Conservation (phyloP, 1,140 invertebrate species). For the Lordiphosa mommai region DNA sequence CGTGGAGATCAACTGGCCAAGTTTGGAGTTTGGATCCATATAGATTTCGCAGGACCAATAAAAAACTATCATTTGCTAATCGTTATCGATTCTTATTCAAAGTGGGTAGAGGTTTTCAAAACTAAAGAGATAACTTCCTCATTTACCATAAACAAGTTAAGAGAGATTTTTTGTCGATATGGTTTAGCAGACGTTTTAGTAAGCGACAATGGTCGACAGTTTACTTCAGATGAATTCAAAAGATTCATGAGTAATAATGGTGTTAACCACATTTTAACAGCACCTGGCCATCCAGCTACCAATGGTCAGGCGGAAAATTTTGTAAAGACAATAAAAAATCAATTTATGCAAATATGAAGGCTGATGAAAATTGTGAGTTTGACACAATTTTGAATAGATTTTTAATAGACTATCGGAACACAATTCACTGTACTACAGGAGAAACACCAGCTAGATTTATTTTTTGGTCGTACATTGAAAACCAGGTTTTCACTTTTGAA, state of each 20-base stretch:
- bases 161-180: constrained; percentile 1
- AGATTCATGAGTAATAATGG: not conserved
- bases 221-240: not conserved
- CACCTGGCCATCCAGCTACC: not conserved
- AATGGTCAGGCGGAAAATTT: constrained; percentile 10
- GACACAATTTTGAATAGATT: constrained; percentile 9
- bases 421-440: no score
- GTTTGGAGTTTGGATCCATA: constrained; percentile 12
- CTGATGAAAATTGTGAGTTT: not conserved
- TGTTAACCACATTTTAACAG: not conserved
- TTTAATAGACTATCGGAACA: not conserved
- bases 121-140: not conserved
- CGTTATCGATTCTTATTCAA: constrained; percentile 5
- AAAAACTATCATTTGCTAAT: not conserved
- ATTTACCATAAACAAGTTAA: constrained; percentile 4
- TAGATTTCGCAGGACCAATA: constrained; percentile 6
- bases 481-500: constrained; percentile 5
- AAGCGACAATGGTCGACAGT: constrained; percentile 6
- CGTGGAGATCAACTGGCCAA: constrained; percentile 5
- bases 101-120: constrained; percentile 12
- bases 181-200: constrained; percentile 3
- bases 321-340: constrained; percentile 6
- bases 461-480: not conserved
- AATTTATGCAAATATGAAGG: not conserved
- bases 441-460: no score